A percentile compares a stretch with the other conserved stretches of the same genome.
phyloP scores from a whole-genome alignment of 2,888 invertebrate genomes.

The Mythimna pallens region DNA sequence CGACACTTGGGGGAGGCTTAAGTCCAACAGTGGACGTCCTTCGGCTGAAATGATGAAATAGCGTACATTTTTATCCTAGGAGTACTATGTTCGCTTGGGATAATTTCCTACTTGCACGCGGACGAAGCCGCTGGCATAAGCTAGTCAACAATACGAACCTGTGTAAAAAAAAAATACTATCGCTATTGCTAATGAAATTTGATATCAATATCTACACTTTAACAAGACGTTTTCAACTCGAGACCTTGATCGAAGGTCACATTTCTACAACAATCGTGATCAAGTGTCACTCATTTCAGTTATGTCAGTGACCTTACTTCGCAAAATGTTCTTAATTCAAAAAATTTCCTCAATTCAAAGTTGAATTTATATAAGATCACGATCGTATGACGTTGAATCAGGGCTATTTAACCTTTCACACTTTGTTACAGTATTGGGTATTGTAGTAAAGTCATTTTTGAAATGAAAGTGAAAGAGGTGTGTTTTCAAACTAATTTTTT shows the following conservation, averaged over 20 bases:
- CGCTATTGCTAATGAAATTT: too few relatives aligned
- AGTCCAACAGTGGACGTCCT: too few relatives aligned
- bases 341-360: slow-evolving; percentile 38
- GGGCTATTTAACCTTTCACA: slow-evolving; percentile 21
- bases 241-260: slow-evolving; percentile 49
- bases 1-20: too few relatives aligned
- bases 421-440: background rate
- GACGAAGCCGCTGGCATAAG: too few relatives aligned
- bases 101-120: too few relatives aligned
- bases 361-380: slow-evolving; percentile 52
- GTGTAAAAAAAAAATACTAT: too few relatives aligned
- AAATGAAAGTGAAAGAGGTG: slow-evolving; percentile 13
- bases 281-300: slow-evolving; percentile 46
- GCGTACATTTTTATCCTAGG: too few relatives aligned
- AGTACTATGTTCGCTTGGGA: too few relatives aligned
- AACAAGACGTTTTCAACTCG: slow-evolving; percentile 6
- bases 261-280: slow-evolving; percentile 37
- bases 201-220: background rate
- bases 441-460: background rate
- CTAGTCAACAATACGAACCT: too few relatives aligned
- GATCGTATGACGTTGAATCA: slow-evolving; percentile 43
- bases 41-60: too few relatives aligned
- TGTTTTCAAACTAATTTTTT: too few relatives aligned
- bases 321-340: slow-evolving; percentile 46
- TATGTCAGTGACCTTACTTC: slow-evolving; percentile 58